Evolutionary conservation across 2,888 invertebrate species (phyloP), one percentile per base, ranked within the genome.

Genomic region (Erynnis tages): DNA sequence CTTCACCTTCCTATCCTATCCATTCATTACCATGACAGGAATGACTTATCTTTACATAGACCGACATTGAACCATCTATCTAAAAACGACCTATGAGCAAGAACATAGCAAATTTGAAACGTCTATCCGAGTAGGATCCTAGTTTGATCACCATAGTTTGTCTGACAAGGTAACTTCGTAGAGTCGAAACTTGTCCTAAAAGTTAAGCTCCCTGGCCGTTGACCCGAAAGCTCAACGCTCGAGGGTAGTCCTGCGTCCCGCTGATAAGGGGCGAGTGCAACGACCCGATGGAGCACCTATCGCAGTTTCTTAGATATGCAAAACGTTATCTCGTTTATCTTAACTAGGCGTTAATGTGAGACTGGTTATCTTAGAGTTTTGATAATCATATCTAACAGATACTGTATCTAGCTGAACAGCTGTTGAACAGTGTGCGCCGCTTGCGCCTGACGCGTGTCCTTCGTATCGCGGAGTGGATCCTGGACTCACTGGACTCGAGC

Each of bases 321-420:
- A 84, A 85, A 75, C 75, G 85, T 86, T 88, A 88, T 88, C 88
- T 86, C 68, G 65, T 82, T 84, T 88, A 88, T 88, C 86, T 87
- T 80, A 87, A 87, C 85, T 83, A 85, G 78, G 73, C 69, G 86
- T 73, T 86, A 86, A 87, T 86, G 79, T 81, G 80, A 72, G 76
- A 71, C 66, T 65, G 76, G 82, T 79, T 87, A 87, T 86, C 86
- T 86, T 75, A 77, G 71, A 73, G 73, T 74, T 73, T 69, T 76
- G 86, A 85, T 86, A 83, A 79, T 82, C 80, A 78, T 82, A 83
- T 82, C 84, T 81, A 71, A 68, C 72, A 79, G 83, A 82, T 84
- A 84, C 73, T 66, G 72, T 80, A 82, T 79, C 81, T 81, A 73
- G 69, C 60, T 45, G 65, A 69, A 66, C 73, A 72, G 76, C 69